These are phyloP conservation scores for Syrista parreyssii DNA, from an alignment of 2,888 invertebrate species.

Conservation along the genomic window DNA sequence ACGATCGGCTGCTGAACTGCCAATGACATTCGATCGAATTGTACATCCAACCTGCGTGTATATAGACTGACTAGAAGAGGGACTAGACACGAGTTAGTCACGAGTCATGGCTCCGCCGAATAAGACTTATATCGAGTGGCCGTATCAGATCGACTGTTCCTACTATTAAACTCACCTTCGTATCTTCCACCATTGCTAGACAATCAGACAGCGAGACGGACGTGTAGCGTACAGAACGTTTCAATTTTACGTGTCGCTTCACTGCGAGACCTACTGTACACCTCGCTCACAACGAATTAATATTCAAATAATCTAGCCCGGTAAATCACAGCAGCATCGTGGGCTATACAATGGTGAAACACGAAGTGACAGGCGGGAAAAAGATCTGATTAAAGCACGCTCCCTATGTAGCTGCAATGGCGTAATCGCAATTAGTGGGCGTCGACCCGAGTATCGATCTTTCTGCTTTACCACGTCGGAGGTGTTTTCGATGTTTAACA, in stretches of 20 bases:
- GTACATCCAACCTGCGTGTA: not conserved
- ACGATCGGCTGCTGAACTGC: constrained; percentile 32
- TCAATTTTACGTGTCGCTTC: constrained; percentile 17
- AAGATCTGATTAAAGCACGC: constrained; percentile 41
- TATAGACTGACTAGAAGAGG: not conserved
- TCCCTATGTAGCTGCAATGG: constrained; percentile 16
- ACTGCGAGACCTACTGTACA: not conserved
- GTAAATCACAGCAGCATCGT: constrained; percentile 35
- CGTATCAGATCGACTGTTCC: constrained; percentile 4
- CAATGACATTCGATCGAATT: constrained; percentile 17
- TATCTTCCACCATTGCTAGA: not conserved
- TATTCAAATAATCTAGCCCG: constrained; percentile 44
- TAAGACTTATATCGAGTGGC: not conserved
- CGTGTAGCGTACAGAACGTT: constrained; percentile 14
- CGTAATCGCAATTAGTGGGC: constrained; percentile 29
- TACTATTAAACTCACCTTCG: constrained; percentile 2
- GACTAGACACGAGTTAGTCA: not conserved
- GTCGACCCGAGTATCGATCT: constrained; percentile 4
- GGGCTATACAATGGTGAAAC: constrained; percentile 26
- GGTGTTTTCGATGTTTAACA: not conserved
- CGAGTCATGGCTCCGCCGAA: not conserved
- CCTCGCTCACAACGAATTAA: constrained; percentile 36
- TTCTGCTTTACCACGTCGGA: not conserved
- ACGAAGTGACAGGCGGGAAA: constrained; percentile 43
- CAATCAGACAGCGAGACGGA: constrained; percentile 1